Evolutionary conservation across 2,113 vertebrate species (phyloP).

Genomic region (Alectura lathami): DNA sequence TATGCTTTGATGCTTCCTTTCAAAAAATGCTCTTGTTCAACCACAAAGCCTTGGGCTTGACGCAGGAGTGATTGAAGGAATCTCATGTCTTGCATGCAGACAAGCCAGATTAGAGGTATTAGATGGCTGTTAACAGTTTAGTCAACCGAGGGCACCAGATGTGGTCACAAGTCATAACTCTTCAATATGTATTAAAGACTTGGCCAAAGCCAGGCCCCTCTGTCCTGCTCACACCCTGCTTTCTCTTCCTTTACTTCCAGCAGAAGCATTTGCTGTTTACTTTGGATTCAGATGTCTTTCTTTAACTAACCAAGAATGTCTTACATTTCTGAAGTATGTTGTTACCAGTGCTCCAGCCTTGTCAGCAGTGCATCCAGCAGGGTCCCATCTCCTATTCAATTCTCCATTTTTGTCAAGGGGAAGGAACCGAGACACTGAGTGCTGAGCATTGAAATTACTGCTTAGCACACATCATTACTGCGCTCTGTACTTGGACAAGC

Average conservation of each 20-base stretch:
- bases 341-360: neutral
- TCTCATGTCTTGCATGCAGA: neutral
- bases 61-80: neutral
- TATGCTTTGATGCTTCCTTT: neutral
- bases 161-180: neutral
- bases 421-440: neutral
- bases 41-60: neutral
- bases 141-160: neutral
- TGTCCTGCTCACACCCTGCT: neutral
- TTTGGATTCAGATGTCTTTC: neutral
- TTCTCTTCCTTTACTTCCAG: neutral
- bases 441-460: neutral
- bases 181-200: neutral
- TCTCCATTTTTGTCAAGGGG: neutral
- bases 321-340: neutral
- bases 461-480: neutral
- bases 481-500: neutral
- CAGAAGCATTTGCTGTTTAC: neutral
- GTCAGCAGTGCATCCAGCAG: neutral
- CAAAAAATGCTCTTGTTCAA: neutral
- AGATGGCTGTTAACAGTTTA: neutral
- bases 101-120: neutral
- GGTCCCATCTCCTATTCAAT: neutral
- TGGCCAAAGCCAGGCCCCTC: neutral
- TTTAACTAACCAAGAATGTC: neutral